Evolutionary conservation across 2,113 vertebrate genomes (phyloP).

Genomic region (Gulo gulo): DNA sequence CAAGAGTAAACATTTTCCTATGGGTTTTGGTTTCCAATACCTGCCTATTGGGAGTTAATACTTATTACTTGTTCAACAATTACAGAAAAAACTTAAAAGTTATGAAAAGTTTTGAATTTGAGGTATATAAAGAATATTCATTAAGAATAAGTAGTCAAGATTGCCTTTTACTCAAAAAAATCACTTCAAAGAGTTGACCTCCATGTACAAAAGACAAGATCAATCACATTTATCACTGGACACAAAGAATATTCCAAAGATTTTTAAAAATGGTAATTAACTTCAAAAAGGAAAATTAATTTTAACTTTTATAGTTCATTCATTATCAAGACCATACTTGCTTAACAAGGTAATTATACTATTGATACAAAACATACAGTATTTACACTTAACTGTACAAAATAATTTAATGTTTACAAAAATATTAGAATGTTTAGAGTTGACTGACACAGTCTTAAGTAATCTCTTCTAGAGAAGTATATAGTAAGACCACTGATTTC

Average conservation of each 20-base stretch:
- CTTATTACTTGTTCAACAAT: neutral
- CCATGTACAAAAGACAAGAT: conserved; percentile 69
- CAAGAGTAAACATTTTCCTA: conserved; percentile 11
- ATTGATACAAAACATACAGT: conserved; percentile 83
- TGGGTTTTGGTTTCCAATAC: conserved; percentile 20
- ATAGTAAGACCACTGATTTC: conserved; percentile 71
- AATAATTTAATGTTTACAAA: conserved; percentile 88
- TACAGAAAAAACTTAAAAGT: neutral
- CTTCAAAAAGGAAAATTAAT: conserved; percentile 80
- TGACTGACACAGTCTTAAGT: conserved; percentile 95
- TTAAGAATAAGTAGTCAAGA: conserved; percentile 60
- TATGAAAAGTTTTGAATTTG: neutral
- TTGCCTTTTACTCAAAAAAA: conserved; percentile 70
- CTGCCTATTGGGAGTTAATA: neutral
- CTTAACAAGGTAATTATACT: conserved; percentile 80
- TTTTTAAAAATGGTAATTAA: conserved; percentile 65
- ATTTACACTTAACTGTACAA: conserved; percentile 88
- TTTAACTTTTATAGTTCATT: conserved; percentile 81
- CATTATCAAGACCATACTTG: conserved; percentile 80
- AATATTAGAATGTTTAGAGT: conserved; percentile 81
- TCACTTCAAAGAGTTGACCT: conserved; percentile 49
- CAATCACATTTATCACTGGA: conserved; percentile 60
- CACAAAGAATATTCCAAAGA: conserved; percentile 59
- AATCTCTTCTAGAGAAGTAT: conserved; percentile 88
- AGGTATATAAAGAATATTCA: neutral